These are phyloP conservation scores for Apostichopus leukothele DNA, from an alignment of 53 echinoderm and acorn worm genomes.

Conservation along the genomic window DNA sequence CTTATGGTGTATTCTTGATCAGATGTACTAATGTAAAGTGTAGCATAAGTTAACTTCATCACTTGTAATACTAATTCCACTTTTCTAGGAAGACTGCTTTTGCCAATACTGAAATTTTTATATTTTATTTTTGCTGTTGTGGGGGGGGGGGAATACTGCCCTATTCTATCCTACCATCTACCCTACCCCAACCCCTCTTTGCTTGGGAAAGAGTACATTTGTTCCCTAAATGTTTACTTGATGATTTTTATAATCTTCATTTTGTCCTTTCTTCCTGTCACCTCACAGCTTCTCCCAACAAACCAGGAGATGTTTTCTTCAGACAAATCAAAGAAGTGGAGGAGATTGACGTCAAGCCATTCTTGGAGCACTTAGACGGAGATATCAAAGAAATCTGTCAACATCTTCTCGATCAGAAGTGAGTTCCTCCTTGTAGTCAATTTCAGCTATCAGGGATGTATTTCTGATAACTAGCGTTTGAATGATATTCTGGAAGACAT, in stretches of 20 bases:
- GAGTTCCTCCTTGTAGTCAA: slow-evolving; percentile 8
- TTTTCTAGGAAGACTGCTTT: no score
- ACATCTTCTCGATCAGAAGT: slow-evolving; percentile 77
- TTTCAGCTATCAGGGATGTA: neutral
- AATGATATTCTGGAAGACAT: neutral
- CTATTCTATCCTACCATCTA: no score
- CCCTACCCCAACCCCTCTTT: no score
- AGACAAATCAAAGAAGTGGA: slow-evolving; percentile 85
- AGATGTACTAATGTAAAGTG: no score
- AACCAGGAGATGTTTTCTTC: slow-evolving; percentile 62
- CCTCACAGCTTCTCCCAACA: slow-evolving; percentile 9
- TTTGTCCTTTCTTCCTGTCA: neutral
- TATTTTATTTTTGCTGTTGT: no score
- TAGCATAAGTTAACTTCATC: no score
- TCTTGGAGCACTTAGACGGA: slow-evolving; percentile 84
- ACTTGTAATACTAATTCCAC: no score
- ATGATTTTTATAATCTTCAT: neutral
- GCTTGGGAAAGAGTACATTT: neutral
- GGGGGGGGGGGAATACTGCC: no score
- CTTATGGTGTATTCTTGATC: no score
- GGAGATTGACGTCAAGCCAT: slow-evolving; percentile 83
- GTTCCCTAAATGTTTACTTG: neutral
- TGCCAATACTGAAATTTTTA: no score
- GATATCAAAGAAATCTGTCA: slow-evolving; percentile 85
- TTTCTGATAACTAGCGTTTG: neutral